phyloP scores from a whole-genome alignment of 1,140 invertebrate species.

The Acromyrmex charruanus region DNA sequence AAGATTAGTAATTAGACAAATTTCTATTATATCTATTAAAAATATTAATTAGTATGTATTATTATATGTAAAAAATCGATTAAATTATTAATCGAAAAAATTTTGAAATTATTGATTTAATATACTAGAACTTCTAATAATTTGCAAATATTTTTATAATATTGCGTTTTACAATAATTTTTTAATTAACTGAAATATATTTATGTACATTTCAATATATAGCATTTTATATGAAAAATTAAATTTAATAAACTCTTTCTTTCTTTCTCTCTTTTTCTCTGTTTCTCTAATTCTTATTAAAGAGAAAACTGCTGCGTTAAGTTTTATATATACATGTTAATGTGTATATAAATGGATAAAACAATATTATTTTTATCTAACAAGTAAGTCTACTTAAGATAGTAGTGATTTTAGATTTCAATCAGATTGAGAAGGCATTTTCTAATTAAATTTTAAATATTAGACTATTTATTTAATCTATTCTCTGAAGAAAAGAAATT shows the following conservation, averaged over 20 bases:
- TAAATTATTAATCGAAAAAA: not conserved
- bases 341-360: not conserved
- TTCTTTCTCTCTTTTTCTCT: not conserved
- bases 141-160: not conserved
- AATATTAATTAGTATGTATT: constrained; percentile 8
- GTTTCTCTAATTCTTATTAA: not conserved
- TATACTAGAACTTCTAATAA: not conserved
- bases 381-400: not conserved
- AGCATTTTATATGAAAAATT: not conserved
- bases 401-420: not conserved
- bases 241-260: not conserved
- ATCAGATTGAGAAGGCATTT: not conserved
- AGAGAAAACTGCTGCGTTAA: not conserved
- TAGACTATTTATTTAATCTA: not conserved
- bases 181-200: too few relatives aligned
- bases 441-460: not conserved
- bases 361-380: not conserved
- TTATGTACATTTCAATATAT: not conserved
- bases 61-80: not conserved
- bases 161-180: not conserved
- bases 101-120: not conserved
- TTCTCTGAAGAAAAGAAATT: not conserved
- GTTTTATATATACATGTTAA: not conserved
- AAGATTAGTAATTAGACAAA: not conserved
- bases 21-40: not conserved